Percentiles rank a stretch among this genome's conserved stretches.
phyloP scores from a whole-genome alignment of 2,797 vertebrate genomes.

The Dendrocincla tyrannina region DNA sequence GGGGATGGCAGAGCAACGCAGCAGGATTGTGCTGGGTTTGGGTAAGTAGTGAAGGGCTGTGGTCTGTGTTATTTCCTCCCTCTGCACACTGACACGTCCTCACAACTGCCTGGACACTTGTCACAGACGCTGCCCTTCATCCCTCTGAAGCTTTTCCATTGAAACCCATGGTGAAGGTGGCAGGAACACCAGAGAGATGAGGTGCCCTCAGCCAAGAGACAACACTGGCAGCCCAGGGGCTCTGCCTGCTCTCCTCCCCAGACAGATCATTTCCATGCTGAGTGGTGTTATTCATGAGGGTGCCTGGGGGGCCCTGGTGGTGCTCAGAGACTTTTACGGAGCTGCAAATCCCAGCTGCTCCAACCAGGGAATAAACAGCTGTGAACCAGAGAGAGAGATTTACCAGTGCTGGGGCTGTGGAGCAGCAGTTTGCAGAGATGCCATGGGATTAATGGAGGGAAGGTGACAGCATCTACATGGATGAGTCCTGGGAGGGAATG shows the following conservation, averaged over 20 bases:
- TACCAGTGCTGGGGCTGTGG: not conserved
- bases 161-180: not conserved
- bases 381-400: not conserved
- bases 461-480: not conserved
- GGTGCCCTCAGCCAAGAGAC: not conserved
- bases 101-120: not conserved
- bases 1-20: not conserved
- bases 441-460: not conserved
- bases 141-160: not conserved
- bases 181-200: not conserved
- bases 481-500: not conserved
- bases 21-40: not conserved
- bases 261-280: not conserved
- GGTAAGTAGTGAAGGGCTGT: not conserved
- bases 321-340: not conserved
- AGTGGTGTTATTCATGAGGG: not conserved
- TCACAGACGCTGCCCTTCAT: not conserved
- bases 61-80: not conserved
- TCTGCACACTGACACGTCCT: not conserved
- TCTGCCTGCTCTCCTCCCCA: not conserved
- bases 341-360: slow-evolving; percentile 37
- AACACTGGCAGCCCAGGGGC: not conserved
- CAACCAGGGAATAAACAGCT: not conserved
- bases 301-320: not conserved
- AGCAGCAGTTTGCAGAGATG: not conserved